These are phyloP conservation scores for Eristalinus sepulchralis DNA, from an alignment of 2,888 invertebrate genomes.

Conservation along the genomic window DNA sequence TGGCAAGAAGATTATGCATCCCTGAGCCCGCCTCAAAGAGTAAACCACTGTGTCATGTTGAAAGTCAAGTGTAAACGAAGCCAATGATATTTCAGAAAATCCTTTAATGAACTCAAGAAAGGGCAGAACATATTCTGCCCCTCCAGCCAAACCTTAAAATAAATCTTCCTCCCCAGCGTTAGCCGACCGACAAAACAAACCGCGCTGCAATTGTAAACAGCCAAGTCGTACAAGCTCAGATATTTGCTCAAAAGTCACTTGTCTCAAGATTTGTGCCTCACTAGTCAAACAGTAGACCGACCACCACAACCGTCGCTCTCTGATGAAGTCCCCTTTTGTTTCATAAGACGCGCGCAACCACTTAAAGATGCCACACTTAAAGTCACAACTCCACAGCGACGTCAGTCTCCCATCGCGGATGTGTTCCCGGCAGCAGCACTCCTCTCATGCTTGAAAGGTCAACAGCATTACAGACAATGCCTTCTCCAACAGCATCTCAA, in stretches of 20 bases:
- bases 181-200: not conserved
- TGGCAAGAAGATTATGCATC: too few species aligned
- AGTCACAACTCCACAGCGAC: not conserved
- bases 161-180: not conserved
- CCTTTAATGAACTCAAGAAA: too few species aligned
- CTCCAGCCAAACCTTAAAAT: not conserved
- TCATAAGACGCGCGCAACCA: not conserved
- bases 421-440: slow-evolving; percentile 27
- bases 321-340: not conserved
- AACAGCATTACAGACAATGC: slow-evolving; percentile 55
- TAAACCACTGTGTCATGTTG: too few species aligned
- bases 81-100: too few species aligned
- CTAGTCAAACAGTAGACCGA: not conserved
- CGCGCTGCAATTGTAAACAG: not conserved
- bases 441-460: slow-evolving; percentile 50
- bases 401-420: slow-evolving; percentile 10
- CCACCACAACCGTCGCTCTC: not conserved
- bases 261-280: not conserved
- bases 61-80: too few species aligned
- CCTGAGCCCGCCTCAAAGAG: too few species aligned
- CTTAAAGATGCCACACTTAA: not conserved
- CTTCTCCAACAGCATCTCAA: not conserved
- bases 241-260: not conserved
- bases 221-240: not conserved
- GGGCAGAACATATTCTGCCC: not conserved